Evolutionary conservation across 2,797 vertebrate genomes (phyloP).

Genomic region (Chrysocyon brachyurus): DNA sequence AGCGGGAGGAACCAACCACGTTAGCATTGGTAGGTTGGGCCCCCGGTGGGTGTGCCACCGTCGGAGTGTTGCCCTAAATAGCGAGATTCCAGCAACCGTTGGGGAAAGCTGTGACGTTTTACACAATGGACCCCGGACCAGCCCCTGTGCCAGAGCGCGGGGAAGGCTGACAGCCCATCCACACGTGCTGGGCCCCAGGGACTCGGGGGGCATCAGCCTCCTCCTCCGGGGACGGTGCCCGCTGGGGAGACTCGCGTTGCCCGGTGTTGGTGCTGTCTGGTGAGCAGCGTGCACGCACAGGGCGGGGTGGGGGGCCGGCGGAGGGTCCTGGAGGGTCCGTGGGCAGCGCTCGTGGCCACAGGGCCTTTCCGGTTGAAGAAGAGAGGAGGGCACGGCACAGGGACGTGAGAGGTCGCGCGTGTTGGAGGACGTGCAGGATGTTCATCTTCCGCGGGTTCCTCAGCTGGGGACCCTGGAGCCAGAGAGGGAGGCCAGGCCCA

Average conservation of each 20-base stretch:
- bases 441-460: background rate
- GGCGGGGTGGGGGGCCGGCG: background rate
- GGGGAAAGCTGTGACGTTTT: background rate
- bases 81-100: background rate
- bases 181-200: background rate
- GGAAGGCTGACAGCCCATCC: background rate
- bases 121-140: too few species aligned
- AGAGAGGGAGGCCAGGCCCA: fast-evolving
- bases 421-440: background rate
- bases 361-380: background rate
- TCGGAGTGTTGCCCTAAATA: background rate
- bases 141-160: background rate
- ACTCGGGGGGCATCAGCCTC: fast-evolving
- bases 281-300: fast-evolving
- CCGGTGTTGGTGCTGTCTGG: background rate
- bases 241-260: background rate
- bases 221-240: background rate
- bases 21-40: background rate
- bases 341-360: background rate
- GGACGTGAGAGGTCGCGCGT: background rate
- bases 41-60: background rate
- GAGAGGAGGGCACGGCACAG: background rate
- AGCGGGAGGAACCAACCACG: background rate
- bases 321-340: background rate
- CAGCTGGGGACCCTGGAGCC: background rate